phyloP scores from a whole-genome alignment of 2,888 invertebrate genomes.

The Smittia aterrima region DNA sequence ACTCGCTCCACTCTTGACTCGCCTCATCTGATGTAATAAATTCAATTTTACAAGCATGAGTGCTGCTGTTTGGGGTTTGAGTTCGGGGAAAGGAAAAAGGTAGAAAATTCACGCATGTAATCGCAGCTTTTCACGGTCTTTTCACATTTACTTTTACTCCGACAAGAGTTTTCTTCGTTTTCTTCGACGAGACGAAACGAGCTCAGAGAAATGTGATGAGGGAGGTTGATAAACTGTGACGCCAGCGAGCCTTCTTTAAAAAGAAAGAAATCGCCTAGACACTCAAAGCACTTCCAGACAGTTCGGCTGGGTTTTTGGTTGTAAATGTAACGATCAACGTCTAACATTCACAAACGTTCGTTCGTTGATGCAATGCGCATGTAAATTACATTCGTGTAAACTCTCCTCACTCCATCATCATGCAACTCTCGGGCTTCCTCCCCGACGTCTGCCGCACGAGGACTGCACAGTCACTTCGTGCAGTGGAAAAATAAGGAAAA shows the following conservation, averaged over 20 bases:
- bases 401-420: background rate
- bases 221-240: constrained; percentile 37
- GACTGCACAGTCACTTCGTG: background rate
- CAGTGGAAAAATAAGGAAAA: too few species aligned
- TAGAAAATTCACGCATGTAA: background rate
- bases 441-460: background rate
- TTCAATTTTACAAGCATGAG: constrained; percentile 10
- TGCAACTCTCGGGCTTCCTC: background rate
- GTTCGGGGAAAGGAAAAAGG: background rate
- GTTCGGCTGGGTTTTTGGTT: constrained; percentile 2
- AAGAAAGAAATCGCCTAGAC: constrained; percentile 18
- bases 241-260: constrained; percentile 15
- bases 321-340: background rate
- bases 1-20: background rate
- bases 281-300: background rate
- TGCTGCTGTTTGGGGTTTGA: background rate
- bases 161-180: background rate
- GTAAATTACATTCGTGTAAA: constrained; percentile 39
- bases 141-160: background rate
- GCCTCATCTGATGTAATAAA: constrained; percentile 12
- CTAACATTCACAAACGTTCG: background rate
- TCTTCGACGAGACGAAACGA: background rate
- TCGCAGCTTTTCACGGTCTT: too few species aligned
- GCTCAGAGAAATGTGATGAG: background rate
- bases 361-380: constrained; percentile 22